Conservation (phyloP, 2,888 invertebrate species). For the Dynastes grantii region DNA sequence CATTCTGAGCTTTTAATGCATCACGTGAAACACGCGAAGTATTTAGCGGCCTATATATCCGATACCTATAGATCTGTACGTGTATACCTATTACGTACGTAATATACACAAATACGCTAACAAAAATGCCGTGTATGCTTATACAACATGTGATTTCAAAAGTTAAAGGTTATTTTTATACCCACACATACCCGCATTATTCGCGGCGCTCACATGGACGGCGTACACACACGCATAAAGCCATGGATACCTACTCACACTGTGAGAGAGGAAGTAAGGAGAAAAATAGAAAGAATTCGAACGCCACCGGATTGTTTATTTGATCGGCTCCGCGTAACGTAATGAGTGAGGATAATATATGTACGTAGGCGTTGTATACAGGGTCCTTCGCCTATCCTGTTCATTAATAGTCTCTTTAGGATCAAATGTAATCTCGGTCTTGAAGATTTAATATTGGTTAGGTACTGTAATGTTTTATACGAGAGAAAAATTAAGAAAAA, state of each 20-base stretch:
- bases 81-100: conserved; percentile 40
- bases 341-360: conserved; percentile 27
- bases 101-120: conserved; percentile 28
- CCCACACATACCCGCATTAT: conserved; percentile 30
- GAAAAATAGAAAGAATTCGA: conserved; percentile 42
- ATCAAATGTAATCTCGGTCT: too few relatives aligned
- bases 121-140: conserved; percentile 40
- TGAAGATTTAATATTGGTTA: too few relatives aligned
- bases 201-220: conserved; percentile 10
- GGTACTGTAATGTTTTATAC: too few relatives aligned
- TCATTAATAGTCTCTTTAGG: too few relatives aligned
- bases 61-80: conserved; percentile 19
- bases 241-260: not conserved
- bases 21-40: conserved; percentile 42
- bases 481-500: too few relatives aligned
- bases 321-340: conserved; percentile 34
- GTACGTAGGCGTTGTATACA: not conserved
- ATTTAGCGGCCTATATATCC: conserved; percentile 21
- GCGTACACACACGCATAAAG: not conserved
- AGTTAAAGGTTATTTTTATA: conserved; percentile 42
- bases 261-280: conserved; percentile 12
- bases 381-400: not conserved
- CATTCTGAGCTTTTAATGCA: conserved; percentile 23
- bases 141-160: conserved; percentile 46
- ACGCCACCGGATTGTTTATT: conserved; percentile 39